Percentiles rank a stretch among this genome's conserved stretches.
phyloP scores from a whole-genome alignment of 2,797 vertebrate genomes.

The Acropternis orthonyx region DNA sequence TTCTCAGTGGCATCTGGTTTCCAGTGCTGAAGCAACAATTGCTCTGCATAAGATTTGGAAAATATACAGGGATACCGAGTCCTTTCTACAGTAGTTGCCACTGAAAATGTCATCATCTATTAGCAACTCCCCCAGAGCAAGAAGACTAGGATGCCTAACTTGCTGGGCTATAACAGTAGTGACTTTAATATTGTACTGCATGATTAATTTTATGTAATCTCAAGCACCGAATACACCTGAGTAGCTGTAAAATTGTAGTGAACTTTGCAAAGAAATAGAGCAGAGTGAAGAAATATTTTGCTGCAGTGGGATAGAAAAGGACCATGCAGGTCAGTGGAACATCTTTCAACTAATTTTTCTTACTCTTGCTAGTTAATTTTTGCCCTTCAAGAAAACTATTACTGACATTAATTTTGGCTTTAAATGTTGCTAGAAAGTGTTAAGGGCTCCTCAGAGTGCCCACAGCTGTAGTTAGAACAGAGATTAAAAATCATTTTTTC shows the following conservation, averaged over 20 bases:
- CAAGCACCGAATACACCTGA: background rate
- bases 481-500: background rate
- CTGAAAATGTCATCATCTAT: background rate
- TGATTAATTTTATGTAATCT: background rate
- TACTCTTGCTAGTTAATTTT: background rate
- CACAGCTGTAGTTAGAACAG: background rate
- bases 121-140: background rate
- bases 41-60: background rate
- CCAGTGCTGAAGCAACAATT: background rate
- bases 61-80: background rate
- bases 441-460: background rate
- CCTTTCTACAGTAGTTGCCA: background rate
- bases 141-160: background rate
- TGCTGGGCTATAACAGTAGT: background rate
- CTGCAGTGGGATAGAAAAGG: background rate
- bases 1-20: background rate
- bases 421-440: background rate
- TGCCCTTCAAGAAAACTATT: background rate
- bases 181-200: background rate
- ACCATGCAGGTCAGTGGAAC: background rate
- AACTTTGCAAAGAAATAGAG: background rate
- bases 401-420: background rate
- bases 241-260: background rate
- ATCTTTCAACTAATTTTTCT: background rate
- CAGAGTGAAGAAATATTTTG: background rate